Percentiles rank a stretch among this genome's conserved stretches.
These are phyloP conservation scores for Pseudococcus jackbeardsleyi DNA, from an alignment of 2,888 invertebrate genomes.

Conservation along the genomic window DNA sequence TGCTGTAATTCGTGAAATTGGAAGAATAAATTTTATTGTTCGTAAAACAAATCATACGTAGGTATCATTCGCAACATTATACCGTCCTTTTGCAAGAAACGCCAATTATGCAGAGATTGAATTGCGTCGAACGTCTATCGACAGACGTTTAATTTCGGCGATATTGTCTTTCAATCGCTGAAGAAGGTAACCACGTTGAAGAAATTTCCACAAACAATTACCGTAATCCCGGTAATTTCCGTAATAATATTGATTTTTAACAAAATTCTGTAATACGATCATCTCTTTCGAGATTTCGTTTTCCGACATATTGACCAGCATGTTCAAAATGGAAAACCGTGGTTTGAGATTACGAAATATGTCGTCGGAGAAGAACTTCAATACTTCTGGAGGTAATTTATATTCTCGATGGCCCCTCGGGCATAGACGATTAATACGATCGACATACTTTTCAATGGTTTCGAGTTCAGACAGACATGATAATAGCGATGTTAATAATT, in stretches of 20 bases:
- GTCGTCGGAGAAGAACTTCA: not conserved
- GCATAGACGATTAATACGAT: not conserved
- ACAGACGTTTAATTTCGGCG: not conserved
- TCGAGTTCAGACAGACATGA: not conserved
- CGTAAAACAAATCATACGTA: too few species aligned
- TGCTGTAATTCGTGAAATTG: too few species aligned
- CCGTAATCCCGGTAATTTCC: too few species aligned
- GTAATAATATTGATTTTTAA: not conserved
- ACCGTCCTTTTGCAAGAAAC: too few species aligned
- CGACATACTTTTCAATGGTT: not conserved
- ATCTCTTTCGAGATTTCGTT: not conserved
- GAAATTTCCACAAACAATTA: too few species aligned
- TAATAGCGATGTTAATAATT: not conserved
- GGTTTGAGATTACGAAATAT: not conserved
- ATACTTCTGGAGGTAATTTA: not conserved
- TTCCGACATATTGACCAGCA: not conserved
- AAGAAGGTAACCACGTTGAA: not conserved
- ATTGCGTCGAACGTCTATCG: too few species aligned
- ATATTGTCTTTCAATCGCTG: not conserved
- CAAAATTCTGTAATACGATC: not conserved
- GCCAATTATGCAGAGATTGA: too few species aligned
- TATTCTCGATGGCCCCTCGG: not conserved
- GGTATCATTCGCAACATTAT: too few species aligned
- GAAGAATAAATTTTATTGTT: too few species aligned
- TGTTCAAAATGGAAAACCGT: not conserved